These are phyloP conservation scores for Brachyptera risi DNA, from an alignment of 2,888 invertebrate species.

Conservation along the genomic window DNA sequence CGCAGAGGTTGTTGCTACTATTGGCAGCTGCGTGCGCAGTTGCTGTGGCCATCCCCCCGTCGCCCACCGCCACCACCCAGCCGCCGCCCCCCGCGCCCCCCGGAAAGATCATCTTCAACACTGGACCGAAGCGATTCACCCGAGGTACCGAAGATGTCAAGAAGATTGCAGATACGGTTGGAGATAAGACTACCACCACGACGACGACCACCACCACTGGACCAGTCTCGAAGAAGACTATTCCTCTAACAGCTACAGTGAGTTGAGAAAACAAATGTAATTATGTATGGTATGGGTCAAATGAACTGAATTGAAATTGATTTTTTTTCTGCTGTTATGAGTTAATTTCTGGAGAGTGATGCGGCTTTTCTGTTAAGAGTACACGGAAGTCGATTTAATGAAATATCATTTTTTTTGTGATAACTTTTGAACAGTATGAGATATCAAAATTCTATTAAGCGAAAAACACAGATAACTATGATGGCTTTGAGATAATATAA, in stretches of 20 bases:
- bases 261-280: neutral
- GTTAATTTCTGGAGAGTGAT: too few relatives aligned
- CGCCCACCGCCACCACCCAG: conserved; percentile 2
- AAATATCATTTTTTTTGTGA: too few relatives aligned
- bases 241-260: neutral
- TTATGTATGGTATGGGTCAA: too few relatives aligned
- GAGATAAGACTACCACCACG: neutral
- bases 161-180: neutral
- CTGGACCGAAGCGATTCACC: neutral
- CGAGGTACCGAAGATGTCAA: neutral
- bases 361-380: too few relatives aligned
- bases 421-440: too few relatives aligned
- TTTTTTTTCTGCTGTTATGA: too few relatives aligned
- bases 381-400: too few relatives aligned
- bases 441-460: too few relatives aligned
- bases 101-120: neutral
- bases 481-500: too few relatives aligned
- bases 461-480: too few relatives aligned
- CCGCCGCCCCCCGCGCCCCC: conserved; percentile 18
- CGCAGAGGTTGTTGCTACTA: conserved; percentile 8
- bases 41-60: conserved; percentile 19
- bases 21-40: conserved; percentile 3
- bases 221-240: neutral
- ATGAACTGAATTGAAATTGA: too few relatives aligned
- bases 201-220: neutral